Evolutionary conservation across 2,888 invertebrate species (phyloP), one percentile per base, ranked within the genome.

Genomic region (Apamea monoglypha): DNA sequence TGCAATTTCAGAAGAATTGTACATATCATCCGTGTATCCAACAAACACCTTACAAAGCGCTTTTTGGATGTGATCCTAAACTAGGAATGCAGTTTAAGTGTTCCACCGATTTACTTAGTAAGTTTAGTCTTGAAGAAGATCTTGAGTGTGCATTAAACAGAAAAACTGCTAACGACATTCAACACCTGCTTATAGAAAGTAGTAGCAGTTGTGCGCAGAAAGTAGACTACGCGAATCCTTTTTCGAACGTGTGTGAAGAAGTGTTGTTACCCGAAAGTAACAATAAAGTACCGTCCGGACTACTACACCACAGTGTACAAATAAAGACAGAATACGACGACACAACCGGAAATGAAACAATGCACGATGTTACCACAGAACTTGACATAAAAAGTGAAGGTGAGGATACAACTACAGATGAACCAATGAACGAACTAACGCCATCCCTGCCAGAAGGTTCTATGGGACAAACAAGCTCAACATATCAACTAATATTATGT

Each of bases 1-100:
- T 83, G 25, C 83, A 83, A 63, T 83, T 80, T 70, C 21, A 73
- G 53, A 66, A 12, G n/a, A 83, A 83, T 61, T 85, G 64, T 36
- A 56, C 59, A 5, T 69, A 66, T n/a, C 40, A 63, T 14, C 50
- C 64, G 36, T 3, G 29, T 66, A 14, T 83, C 16, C 61, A 76
- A 66, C 61, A 53, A 29, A 73, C 81, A 36, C 83, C 83, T 1
- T 83, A 73, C 73, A 70, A 61, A 76, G 66, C 73, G 7, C 61
- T 83, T n/a, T 83, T 83, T n/a, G 66, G 73, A 61, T 74, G 59
- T 70, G 74, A 68, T 53, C 80, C 70, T 69, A 83, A 73, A 73
- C 1, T 53, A 56, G 77, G 63, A 36, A 64, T 69, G 14, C 16
- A 53, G 44, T n/a, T n/a, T 21, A 18, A 18, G 32, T 5, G 7